Conservation (phyloP, 2,113 vertebrate species). For the Serinus canaria region DNA sequence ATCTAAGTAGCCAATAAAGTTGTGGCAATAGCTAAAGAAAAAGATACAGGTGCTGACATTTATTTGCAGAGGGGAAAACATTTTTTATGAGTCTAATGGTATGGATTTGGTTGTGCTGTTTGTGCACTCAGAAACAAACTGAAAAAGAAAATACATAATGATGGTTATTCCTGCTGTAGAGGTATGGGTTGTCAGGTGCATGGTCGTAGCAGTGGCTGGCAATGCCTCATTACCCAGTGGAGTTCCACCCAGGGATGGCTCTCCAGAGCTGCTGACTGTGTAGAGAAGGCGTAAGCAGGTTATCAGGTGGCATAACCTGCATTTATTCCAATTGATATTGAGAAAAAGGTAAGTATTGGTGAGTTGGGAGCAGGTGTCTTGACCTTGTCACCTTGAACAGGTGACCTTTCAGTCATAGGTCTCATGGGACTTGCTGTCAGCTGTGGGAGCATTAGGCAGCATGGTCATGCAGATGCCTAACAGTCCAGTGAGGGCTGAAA, state of each 20-base stretch:
- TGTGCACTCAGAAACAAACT: neutral
- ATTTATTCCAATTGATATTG: neutral
- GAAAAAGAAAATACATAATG: neutral
- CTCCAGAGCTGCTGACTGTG: neutral
- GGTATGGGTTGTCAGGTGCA: accelerated
- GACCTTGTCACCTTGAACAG: too few relatives aligned
- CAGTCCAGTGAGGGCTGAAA: neutral
- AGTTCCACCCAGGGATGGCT: neutral
- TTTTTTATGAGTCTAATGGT: neutral
- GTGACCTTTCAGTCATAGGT: neutral
- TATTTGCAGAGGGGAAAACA: neutral
- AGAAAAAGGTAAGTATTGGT: neutral
- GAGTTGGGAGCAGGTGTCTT: neutral
- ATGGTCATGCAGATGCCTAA: neutral
- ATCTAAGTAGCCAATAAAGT: neutral
- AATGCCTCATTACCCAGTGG: neutral
- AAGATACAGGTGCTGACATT: neutral
- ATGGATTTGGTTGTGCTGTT: neutral
- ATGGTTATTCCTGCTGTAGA: neutral
- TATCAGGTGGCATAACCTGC: neutral
- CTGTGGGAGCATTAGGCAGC: neutral
- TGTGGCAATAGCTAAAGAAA: neutral
- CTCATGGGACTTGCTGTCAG: neutral
- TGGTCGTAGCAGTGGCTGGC: neutral
- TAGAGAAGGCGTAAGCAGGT: neutral